Conservation (phyloP, 2,113 vertebrate genomes). For the Corythoichthys intestinalis region DNA sequence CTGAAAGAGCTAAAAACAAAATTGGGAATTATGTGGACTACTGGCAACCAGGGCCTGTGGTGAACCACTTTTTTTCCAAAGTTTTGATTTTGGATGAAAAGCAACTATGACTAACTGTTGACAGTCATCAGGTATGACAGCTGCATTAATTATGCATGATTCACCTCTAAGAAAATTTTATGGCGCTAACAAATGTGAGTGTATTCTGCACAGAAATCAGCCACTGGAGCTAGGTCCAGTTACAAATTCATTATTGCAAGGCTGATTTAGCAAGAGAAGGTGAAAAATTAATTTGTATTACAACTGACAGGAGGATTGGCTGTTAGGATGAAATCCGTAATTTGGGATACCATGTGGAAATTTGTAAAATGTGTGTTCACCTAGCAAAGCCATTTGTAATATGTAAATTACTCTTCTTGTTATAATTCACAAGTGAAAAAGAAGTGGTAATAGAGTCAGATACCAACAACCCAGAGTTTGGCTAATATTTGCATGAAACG, state of each 20-base stretch:
- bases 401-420: constrained; percentile 22
- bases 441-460: neutral
- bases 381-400: constrained; percentile 18
- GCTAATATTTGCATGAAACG: neutral
- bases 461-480: neutral
- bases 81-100: neutral
- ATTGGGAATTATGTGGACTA: constrained; percentile 17
- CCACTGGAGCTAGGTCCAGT: constrained; percentile 24
- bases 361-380: constrained; percentile 31
- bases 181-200: neutral
- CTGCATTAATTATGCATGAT: constrained; percentile 1
- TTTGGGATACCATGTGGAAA: constrained; percentile 54
- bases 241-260: constrained; percentile 55
- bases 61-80: neutral
- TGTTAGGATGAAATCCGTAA: constrained; percentile 51
- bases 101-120: neutral
- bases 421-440: constrained; percentile 6
- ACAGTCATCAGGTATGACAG: neutral
- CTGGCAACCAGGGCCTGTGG: neutral
- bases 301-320: constrained; percentile 53
- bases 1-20: constrained; percentile 15
- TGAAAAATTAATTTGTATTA: constrained; percentile 51
- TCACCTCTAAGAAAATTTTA: neutral
- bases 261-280: constrained; percentile 47
- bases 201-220: constrained; percentile 27